Evolutionary conservation across 2,113 vertebrate genomes (phyloP), one percentile per base, ranked within the genome.

Genomic region (Accipiter cooperii): DNA sequence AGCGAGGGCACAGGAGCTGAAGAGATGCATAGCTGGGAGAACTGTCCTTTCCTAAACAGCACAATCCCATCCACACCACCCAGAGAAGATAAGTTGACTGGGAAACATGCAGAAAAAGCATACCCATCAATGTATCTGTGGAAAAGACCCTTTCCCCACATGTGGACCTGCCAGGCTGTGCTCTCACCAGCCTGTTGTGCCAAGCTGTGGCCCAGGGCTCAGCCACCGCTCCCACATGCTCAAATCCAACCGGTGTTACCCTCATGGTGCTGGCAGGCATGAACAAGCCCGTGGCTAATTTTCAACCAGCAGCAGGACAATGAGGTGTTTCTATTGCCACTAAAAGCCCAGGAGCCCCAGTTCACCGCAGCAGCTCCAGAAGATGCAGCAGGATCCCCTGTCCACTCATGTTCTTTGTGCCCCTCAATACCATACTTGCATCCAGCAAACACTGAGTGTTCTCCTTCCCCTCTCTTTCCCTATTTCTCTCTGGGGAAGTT

Each of bases 321-420:
- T 0, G 4, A 83, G 46, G 8, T 17, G 15, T 42, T 60, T 83
- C 52, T 61, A 19, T 33, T 34, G 26, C 52, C 38, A 28, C 8
- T 15, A 34, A 68, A 52, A 76, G 18, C 22, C 46, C 78, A 38
- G 44, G 51, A 82, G 44, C 21, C 36, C 33, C 52, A 13, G 13
- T 44, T 44, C 52, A 46, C 20, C 0, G 1, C 22, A 51, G 52
- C 61, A 83, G 38, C 78, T 75, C 18, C 52, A 38, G 52, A 60
- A 75, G 36, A 44, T 60, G 28, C 26, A 75, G 52, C 12, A 75
- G 52, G 26, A 44, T 54, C 14, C 12, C 38, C 10, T 0, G 3
- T 34, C 34, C 0, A 1, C 28, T 17, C 3, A 1, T 3, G 2
- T 44, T 52, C 46, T 22, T 33, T 20, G 19, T 2, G 2, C 46